Conservation (phyloP, 2,797 vertebrate genomes). For the Trematomus bernacchii region DNA sequence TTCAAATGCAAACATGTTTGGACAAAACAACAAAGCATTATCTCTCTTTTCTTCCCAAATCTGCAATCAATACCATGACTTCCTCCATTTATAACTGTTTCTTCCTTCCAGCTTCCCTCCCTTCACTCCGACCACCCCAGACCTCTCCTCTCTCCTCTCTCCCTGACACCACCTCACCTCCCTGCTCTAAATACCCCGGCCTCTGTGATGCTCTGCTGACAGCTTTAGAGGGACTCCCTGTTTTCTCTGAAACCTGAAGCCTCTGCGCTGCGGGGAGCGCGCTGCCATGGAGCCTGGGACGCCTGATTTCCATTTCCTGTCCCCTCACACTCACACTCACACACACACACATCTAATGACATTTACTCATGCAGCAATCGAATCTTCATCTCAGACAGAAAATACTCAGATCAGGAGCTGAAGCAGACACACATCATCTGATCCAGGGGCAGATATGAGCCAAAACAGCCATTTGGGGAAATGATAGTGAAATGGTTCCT, state of each 20-base stretch:
- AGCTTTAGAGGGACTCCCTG: constrained; percentile 57
- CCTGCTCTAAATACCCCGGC: constrained; percentile 53
- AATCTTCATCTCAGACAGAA: constrained; percentile 11
- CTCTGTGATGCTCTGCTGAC: constrained; percentile 50
- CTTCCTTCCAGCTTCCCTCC: neutral
- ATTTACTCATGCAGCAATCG: constrained; percentile 23
- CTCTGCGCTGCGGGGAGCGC: constrained; percentile 31
- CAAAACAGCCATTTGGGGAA: neutral
- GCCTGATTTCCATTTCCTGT: constrained; percentile 45
- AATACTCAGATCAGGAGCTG: neutral
- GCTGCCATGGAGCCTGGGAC: constrained; percentile 32
- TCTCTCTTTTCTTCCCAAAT: neutral
- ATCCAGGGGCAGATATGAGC: neutral
- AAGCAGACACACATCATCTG: neutral
- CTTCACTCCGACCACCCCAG: neutral
- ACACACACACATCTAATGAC: constrained; percentile 27
- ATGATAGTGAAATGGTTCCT: neutral
- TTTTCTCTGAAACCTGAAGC: constrained; percentile 58
- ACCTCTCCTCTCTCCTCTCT: neutral
- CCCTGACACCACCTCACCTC: constrained; percentile 1
- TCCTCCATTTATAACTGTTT: neutral
- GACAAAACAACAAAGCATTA: no score
- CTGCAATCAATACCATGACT: neutral
- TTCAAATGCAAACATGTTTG: no score
- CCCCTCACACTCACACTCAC: constrained; percentile 28